These are phyloP conservation scores for Calameuta filiformis DNA, from an alignment of 2,888 invertebrate genomes.

Conservation along the genomic window DNA sequence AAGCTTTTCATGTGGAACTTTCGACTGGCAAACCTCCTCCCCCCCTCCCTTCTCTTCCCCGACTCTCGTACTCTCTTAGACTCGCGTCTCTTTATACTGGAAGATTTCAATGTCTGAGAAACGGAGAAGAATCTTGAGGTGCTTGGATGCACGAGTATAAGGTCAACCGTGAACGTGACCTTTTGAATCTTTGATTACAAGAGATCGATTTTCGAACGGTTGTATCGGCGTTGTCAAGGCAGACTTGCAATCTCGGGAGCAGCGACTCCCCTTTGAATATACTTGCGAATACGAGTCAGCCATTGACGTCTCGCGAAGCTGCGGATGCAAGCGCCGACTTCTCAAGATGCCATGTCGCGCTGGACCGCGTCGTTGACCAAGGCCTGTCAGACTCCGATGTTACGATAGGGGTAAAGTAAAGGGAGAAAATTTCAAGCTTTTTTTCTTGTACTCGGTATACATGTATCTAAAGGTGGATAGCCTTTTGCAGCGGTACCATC, in stretches of 20 bases:
- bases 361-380: background rate
- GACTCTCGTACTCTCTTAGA: background rate
- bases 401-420: background rate
- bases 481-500: background rate
- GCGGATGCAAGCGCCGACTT: background rate
- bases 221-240: background rate
- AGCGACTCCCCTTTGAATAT: background rate
- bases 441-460: background rate
- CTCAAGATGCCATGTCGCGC: background rate
- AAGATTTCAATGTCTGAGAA: background rate
- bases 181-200: background rate
- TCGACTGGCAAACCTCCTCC: background rate
- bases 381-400: background rate
- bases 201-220: background rate
- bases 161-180: background rate
- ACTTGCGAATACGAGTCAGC: background rate
- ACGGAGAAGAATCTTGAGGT: background rate
- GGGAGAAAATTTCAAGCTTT: background rate
- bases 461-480: background rate
- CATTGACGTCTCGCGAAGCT: background rate
- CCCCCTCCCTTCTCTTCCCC: accelerated
- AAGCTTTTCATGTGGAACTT: background rate
- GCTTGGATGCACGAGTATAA: background rate
- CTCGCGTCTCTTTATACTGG: background rate
- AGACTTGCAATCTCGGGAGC: background rate